These are phyloP conservation scores for Arnoldichthys spilopterus DNA, from an alignment of 2,797 vertebrate genomes.

Conservation along the genomic window DNA sequence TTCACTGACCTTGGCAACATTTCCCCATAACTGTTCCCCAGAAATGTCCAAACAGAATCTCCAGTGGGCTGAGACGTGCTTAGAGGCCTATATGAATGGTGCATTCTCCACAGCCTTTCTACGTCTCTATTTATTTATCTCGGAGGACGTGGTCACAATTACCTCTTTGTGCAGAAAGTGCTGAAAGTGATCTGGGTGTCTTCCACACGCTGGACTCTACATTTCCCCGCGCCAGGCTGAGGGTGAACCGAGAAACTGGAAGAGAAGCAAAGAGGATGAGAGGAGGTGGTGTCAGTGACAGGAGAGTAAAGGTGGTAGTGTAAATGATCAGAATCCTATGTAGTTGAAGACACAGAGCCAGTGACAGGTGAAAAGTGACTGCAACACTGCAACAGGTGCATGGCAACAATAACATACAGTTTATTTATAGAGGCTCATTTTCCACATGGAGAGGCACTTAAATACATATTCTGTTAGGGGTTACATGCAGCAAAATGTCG, in stretches of 20 bases:
- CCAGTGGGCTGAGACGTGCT: conserved; percentile 10
- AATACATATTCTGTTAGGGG: not conserved
- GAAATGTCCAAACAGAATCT: conserved; percentile 23
- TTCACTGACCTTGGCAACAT: not conserved
- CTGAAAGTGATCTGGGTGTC: conserved; percentile 59
- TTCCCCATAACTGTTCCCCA: conserved; percentile 15
- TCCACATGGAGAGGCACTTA: not conserved
- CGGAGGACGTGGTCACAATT: conserved; percentile 58
- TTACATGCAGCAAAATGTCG: conserved; percentile 7
- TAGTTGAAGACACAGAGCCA: not conserved
- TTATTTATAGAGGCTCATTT: conserved; percentile 48
- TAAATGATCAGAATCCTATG: conserved; percentile 17
- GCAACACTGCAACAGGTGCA: conserved; percentile 51
- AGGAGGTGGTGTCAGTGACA: conserved; percentile 3
- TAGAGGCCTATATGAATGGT: conserved; percentile 14
- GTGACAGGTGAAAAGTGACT: conserved; percentile 10
- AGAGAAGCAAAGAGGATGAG: conserved; percentile 32
- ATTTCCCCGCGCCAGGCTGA: conserved; percentile 65
- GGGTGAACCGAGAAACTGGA: conserved; percentile 36
- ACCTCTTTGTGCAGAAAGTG: conserved; percentile 72
- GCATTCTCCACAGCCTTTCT: conserved; percentile 34
- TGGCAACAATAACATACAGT: conserved; percentile 34
- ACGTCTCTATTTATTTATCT: conserved; percentile 52
- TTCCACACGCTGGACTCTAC: conserved; percentile 66
- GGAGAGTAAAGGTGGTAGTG: not conserved